Base-by-base conservation (phyloP, 2,797 vertebrate genomes). In the Manis javanica region DNA sequence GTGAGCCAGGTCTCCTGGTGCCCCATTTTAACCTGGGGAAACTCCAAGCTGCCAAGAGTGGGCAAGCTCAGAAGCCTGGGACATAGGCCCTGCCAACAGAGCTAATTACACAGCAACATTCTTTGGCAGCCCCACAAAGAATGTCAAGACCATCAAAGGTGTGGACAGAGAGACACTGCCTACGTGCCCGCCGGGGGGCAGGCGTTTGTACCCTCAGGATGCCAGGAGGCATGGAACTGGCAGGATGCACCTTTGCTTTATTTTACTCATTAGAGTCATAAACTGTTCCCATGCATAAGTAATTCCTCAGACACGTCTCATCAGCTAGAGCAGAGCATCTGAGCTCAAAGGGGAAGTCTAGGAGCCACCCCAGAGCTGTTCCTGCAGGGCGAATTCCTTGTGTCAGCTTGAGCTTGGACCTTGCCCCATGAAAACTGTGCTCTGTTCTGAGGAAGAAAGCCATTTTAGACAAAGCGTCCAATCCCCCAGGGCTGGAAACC, bases 121-220 rank as follows among this genome's bases (percentile, higher is more conserved):
- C 81, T 14, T 95, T 95, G 96, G 94, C 96, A 96, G 61, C 11
- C 4, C 34, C 57, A 69, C 95, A 94, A 93, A 97, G 91, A 51
- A 61, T 0, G 0, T 34, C 69, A 84, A 49, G 42, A 61, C 57
- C 3, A 1, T 57, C 95, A 87, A 51, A 86, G 95, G 84, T 87
- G 74, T 66, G 90, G 83, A 75, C 24, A 6, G 91, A 85, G 79
- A 90, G 61, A 37, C 3, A 6, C 49, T 81, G 95, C 85, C 90
- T 97, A 81, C 31, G 16, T 96, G 96, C 68, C 84, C 15, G 3
- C 7, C 0, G 11, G 26, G 63, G n/a, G 49, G 63, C n/a, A 39
- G 78, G 77, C 83, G 34, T 74, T 87, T 51, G 77, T 42, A 14
- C 53, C 90, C 85, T 42, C 3, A 2, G 53, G 81, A 82, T n/a